Evolutionary conservation across 2,113 vertebrate species (phyloP), one percentile per base, ranked within the genome.

Genomic region (Charina bottae): DNA sequence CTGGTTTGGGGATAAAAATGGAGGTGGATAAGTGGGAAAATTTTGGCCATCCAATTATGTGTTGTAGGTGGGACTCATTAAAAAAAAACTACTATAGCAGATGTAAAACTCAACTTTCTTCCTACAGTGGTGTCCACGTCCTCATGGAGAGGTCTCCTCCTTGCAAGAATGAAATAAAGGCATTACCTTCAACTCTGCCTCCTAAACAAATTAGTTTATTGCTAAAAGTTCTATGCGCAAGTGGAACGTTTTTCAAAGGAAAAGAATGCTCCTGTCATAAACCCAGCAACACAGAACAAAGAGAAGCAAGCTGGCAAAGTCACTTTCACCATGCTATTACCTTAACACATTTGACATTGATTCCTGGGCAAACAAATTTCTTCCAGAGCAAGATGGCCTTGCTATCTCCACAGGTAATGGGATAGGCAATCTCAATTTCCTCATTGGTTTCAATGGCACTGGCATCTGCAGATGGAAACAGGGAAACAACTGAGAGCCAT

Each of bases 351-450:
- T 98, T 98, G 91, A 99, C 98, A 23, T 99, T 99, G 96, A 99
- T 99, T 94, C 99, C 99, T 0, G 99, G 99, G 90, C 99, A 99
- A 86, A 99, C 98, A 95, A 99, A 99, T 97, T 99, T 99, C 97
- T 99, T 99, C 97, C 98, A 99, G 33, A 99, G 97, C 46, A 99
- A 97, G 90, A 99, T 98, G 9, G 99, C 99, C 97, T 98, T 98
- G 97, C 98, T 99, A 95, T 99, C 98, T 92, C 99, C 99, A 13
- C 99, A 99, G 33, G 99, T 99, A 96, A 99, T 99, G 58, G 98
- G 98, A 93, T 99, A 99, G 60, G 98, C 98, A 6, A 99, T 98
- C 95, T 99, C 98, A 0, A 98, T 97, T 72, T 98, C 98, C 84
- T 98, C 98, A 49, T 96, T 97, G 0, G 97, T 97, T 85, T 98